Percentiles rank a stretch among this genome's conserved stretches.
These are phyloP conservation scores for Tokudaia tokunoshimensis DNA, from an alignment of 2,797 vertebrate genomes.

Conservation along the genomic window DNA sequence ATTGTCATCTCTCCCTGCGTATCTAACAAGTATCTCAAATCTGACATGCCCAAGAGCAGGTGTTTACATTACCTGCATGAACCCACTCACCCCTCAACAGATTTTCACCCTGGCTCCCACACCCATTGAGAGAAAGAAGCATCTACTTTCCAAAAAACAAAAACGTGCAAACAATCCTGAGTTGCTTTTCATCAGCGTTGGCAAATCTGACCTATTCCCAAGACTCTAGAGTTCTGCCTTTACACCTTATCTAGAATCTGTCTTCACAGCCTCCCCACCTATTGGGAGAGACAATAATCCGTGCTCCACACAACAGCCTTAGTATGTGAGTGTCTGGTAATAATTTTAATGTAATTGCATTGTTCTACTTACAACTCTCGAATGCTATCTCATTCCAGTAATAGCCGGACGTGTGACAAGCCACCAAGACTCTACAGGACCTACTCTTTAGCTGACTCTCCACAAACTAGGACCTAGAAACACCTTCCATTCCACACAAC, in stretches of 20 bases:
- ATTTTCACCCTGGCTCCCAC: not conserved
- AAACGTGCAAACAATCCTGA: not conserved
- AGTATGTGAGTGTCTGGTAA: not conserved
- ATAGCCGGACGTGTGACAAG: not conserved
- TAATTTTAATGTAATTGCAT: not conserved
- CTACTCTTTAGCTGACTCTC: not conserved
- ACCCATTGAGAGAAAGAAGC: not conserved
- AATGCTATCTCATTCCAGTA: not conserved
- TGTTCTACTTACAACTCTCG: not conserved
- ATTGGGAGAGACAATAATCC: not conserved
- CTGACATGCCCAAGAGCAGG: not conserved
- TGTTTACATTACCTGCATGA: not conserved
- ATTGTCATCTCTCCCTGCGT: not conserved
- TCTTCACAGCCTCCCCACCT: not conserved
- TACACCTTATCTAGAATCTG: not conserved
- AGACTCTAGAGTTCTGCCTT: not conserved
- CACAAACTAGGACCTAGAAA: not conserved
- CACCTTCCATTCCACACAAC: not conserved
- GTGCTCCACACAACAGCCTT: not conserved
- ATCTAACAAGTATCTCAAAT: not conserved
- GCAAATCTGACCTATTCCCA: not conserved
- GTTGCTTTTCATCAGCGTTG: not conserved
- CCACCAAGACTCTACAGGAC: not conserved
- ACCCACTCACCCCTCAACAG: not conserved
- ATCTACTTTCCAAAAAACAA: not conserved